These are phyloP conservation scores for Prunella fulvescens DNA, from an alignment of 2,113 vertebrate genomes.

Conservation along the genomic window DNA sequence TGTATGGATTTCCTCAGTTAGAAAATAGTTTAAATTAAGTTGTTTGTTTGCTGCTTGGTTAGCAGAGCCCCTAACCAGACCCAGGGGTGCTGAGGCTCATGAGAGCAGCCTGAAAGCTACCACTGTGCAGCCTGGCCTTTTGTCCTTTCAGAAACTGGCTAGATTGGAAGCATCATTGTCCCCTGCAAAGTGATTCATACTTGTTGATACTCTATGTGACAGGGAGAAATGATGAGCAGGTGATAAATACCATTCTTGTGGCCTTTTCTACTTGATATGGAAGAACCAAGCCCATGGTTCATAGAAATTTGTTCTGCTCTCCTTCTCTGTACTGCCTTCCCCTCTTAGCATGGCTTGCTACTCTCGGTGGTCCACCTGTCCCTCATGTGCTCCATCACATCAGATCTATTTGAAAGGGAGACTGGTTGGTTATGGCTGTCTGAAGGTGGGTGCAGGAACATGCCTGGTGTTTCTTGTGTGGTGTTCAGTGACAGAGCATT, in stretches of 20 bases:
- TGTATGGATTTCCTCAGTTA: not conserved
- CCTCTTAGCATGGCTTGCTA: not conserved
- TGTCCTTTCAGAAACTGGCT: not conserved
- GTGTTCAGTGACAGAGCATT: not conserved
- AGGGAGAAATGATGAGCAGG: not conserved
- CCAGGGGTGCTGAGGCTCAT: not conserved
- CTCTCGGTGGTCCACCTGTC: not conserved
- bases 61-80: not conserved
- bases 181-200: not conserved
- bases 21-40: not conserved
- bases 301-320: not conserved
- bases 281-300: not conserved
- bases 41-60: not conserved
- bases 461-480: not conserved
- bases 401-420: not conserved
- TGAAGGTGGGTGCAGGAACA: not conserved
- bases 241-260: not conserved
- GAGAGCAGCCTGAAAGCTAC: not conserved
- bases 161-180: not conserved
- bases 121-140: not conserved
- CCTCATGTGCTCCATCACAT: not conserved
- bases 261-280: not conserved
- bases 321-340: not conserved
- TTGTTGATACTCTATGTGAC: not conserved
- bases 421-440: not conserved